Conservation (phyloP, 2,113 vertebrate genomes). For the Eretmochelys imbricata region DNA sequence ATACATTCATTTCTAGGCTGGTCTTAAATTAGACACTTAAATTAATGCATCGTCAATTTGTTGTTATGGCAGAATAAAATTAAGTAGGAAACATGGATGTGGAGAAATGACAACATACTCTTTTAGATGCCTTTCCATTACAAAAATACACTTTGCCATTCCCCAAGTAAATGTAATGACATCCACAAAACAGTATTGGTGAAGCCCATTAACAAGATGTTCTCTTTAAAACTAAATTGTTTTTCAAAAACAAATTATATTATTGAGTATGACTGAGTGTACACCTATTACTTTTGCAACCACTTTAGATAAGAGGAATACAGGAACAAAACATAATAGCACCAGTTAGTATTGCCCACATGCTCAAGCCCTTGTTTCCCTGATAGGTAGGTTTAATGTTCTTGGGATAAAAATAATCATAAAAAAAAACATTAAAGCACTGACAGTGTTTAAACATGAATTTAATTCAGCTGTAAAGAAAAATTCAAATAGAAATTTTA, state of each 20-base stretch:
- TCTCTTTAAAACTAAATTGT: slow-evolving; percentile 63
- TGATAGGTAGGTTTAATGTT: slow-evolving; percentile 49
- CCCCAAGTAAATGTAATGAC: slow-evolving; percentile 66
- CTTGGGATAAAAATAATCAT: slow-evolving; percentile 25
- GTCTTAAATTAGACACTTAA: slow-evolving; percentile 75
- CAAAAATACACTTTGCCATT: slow-evolving; percentile 51
- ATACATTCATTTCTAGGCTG: slow-evolving; percentile 65
- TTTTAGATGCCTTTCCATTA: slow-evolving; percentile 56
- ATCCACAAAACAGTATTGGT: slow-evolving; percentile 50
- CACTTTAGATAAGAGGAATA: slow-evolving; percentile 60
- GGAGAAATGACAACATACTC: slow-evolving; percentile 46
- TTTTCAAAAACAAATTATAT: slow-evolving; percentile 56
- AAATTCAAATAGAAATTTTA: background rate
- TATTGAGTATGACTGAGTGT: slow-evolving; percentile 49
- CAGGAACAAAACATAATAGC: slow-evolving; percentile 25
- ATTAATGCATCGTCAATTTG: slow-evolving; percentile 77
- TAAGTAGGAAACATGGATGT: slow-evolving; percentile 67
- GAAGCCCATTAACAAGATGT: slow-evolving; percentile 74
- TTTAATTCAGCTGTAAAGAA: slow-evolving; percentile 29
- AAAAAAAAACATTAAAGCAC: background rate
- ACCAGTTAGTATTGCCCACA: slow-evolving; percentile 50
- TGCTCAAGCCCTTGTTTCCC: slow-evolving; percentile 34
- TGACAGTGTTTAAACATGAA: slow-evolving; percentile 42
- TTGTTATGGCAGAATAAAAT: slow-evolving; percentile 70
- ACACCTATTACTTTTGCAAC: slow-evolving; percentile 51